Percentiles rank a stretch among this genome's conserved stretches.
Conservation (phyloP, 2,797 vertebrate genomes). For the Echeneis naucrates region DNA sequence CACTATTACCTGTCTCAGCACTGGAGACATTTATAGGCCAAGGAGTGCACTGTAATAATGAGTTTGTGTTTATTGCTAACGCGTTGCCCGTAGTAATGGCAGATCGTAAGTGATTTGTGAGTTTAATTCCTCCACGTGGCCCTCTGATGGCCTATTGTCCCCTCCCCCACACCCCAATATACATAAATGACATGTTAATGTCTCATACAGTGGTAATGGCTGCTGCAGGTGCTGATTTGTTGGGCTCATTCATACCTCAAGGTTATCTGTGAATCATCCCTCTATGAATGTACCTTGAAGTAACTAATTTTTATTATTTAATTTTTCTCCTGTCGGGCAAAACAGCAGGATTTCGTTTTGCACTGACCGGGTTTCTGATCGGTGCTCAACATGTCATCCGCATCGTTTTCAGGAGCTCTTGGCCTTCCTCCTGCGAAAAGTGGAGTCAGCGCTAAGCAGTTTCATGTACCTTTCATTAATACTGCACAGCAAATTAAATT, state of each 20-base stretch:
- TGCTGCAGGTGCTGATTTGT: conserved; percentile 59
- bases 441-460: neutral
- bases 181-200: conserved; percentile 74
- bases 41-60: conserved; percentile 67
- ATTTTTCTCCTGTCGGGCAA: conserved; percentile 18
- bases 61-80: conserved; percentile 80
- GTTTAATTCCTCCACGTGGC: conserved; percentile 77
- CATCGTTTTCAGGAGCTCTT: conserved; percentile 28
- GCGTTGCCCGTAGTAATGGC: conserved; percentile 69
- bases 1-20: conserved; percentile 71
- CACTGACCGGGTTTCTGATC: conserved; percentile 34
- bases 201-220: conserved; percentile 48
- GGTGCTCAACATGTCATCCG: conserved; percentile 35
- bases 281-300: conserved; percentile 39
- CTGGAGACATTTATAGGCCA: conserved; percentile 71
- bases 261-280: conserved; percentile 58
- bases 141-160: conserved; percentile 66
- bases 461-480: conserved; percentile 14
- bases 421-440: conserved; percentile 22
- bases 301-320: too few species aligned
- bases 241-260: conserved; percentile 50
- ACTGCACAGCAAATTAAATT: conserved; percentile 17
- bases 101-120: conserved; percentile 74
- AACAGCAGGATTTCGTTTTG: conserved; percentile 35
- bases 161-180: conserved; percentile 49